Percentiles rank a stretch among this genome's conserved stretches.
These are phyloP conservation scores for Bimastos eiseni DNA, from an alignment of 2,888 invertebrate genomes.

Conservation along the genomic window DNA sequence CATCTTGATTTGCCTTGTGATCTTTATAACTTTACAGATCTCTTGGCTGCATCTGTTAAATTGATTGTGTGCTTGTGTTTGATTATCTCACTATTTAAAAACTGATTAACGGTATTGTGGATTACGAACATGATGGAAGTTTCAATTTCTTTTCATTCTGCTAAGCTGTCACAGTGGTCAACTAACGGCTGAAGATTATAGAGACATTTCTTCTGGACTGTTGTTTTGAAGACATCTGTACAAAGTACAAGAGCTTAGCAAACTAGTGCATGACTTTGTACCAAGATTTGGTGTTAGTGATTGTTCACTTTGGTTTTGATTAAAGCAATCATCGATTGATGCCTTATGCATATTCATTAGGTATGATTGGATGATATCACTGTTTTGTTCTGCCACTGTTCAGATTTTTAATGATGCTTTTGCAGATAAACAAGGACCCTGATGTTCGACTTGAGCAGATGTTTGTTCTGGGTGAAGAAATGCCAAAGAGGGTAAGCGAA, in stretches of 20 bases:
- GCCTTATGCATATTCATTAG: not conserved
- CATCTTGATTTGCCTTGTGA: not conserved
- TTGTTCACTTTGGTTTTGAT: not conserved
- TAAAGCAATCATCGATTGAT: not conserved
- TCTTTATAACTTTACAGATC: not conserved
- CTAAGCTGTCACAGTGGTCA: not conserved
- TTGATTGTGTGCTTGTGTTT: not conserved
- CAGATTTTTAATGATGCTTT: not conserved
- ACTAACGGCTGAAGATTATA: not conserved
- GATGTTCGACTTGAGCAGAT: slow-evolving; percentile 56
- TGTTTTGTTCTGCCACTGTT: not conserved
- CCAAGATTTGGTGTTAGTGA: not conserved
- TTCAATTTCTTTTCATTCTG: not conserved
- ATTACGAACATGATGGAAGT: not conserved
- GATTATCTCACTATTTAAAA: not conserved
- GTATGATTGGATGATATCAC: not conserved
- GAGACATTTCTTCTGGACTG: not conserved
- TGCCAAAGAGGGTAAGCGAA: slow-evolving; percentile 47
- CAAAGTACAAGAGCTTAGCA: not conserved
- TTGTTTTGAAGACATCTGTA: not conserved
- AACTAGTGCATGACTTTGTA: not conserved
- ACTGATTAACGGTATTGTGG: not conserved
- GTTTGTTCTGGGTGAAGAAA: slow-evolving; percentile 54
- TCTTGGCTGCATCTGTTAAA: not conserved
- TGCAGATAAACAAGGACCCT: slow-evolving; percentile 59